Percentiles rank a stretch among this genome's conserved stretches.
These are phyloP conservation scores for Dasypolia templi DNA, from an alignment of 2,888 invertebrate species.

Conservation along the genomic window DNA sequence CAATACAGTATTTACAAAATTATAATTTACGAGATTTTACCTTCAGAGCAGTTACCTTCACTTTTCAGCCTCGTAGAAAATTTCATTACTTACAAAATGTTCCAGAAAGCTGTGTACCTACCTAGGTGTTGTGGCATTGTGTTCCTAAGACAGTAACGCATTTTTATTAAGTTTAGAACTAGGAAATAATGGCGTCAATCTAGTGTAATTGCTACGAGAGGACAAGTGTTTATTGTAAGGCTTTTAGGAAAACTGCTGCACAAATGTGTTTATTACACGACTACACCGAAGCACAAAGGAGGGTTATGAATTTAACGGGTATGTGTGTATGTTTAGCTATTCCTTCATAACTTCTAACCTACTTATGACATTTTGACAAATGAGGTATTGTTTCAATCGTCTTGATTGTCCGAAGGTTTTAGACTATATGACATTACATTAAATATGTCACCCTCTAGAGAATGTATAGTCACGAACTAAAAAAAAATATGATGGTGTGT, in stretches of 20 bases:
- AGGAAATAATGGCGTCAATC: neutral
- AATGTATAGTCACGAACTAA: no score
- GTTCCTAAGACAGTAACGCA: slow-evolving; percentile 27
- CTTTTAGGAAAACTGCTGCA: neutral
- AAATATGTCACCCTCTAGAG: no score
- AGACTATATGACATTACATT: no score
- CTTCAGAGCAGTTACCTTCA: neutral
- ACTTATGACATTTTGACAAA: no score
- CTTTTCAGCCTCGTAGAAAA: slow-evolving; percentile 11
- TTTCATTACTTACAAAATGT: slow-evolving; percentile 42
- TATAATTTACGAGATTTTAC: slow-evolving; percentile 13
- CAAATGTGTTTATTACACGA: neutral
- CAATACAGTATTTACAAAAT: neutral
- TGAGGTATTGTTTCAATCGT: no score
- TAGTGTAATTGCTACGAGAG: neutral
- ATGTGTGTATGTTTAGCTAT: no score
- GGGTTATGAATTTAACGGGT: no score
- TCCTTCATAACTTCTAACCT: no score
- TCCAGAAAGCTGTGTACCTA: neutral
- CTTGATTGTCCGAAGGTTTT: no score
- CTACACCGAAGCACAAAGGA: no score
- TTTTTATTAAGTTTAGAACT: slow-evolving; percentile 31
- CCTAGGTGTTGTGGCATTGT: slow-evolving; percentile 9
- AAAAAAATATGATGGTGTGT: no score
- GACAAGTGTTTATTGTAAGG: neutral